Conservation (phyloP, 2,797 vertebrate species). For the Cryptoprocta ferox region DNA sequence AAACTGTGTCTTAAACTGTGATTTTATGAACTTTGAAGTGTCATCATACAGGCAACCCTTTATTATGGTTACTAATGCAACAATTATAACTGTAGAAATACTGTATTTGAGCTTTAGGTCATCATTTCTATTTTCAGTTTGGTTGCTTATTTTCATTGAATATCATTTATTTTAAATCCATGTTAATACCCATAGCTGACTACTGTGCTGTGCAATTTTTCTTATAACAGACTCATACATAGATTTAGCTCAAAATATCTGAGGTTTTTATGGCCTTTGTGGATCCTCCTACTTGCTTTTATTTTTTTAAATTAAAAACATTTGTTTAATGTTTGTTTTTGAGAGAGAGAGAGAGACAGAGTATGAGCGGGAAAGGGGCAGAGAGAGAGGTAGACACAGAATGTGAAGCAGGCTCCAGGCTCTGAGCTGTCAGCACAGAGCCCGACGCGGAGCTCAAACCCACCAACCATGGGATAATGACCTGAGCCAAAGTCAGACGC, state of each 20-base stretch:
- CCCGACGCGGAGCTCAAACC: too few species aligned
- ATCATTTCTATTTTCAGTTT: constrained; percentile 43
- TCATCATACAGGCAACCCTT: not conserved
- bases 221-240: not conserved
- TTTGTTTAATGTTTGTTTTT: too few species aligned
- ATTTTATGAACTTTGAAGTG: not conserved
- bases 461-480: too few species aligned
- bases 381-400: too few species aligned
- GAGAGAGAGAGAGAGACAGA: too few species aligned
- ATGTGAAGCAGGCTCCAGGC: too few species aligned
- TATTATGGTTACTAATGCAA: not conserved
- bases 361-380: too few species aligned
- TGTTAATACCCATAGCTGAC: not conserved
- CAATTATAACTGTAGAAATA: constrained; percentile 23
- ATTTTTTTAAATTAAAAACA: not conserved
- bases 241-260: not conserved
- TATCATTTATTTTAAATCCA: not conserved
- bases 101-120: not conserved
- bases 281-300: not conserved
- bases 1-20: not conserved
- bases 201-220: not conserved
- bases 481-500: too few species aligned
- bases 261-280: not conserved
- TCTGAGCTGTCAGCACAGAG: too few species aligned
- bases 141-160: constrained; percentile 32